A percentile compares a stretch with the other conserved stretches of the same genome.
Evolutionary conservation across 2,113 vertebrate genomes (phyloP).

Genomic region (Melanerpes aurifrons): DNA sequence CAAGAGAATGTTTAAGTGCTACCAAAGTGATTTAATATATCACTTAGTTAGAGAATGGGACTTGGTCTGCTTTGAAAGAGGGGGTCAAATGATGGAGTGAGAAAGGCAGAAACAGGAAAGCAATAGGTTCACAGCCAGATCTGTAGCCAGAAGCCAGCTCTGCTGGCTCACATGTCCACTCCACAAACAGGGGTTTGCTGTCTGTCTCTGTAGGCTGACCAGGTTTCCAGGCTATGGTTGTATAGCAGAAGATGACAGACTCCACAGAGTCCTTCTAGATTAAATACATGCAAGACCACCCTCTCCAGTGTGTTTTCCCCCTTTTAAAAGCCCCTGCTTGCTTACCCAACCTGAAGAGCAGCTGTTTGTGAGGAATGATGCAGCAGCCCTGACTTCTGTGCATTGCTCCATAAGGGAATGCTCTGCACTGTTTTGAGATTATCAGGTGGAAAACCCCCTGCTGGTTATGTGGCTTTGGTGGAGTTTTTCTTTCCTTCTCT

Average conservation of each 20-base stretch:
- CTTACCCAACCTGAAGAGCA: background rate
- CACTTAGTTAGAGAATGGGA: background rate
- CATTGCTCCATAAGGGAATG: background rate
- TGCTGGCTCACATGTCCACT: fast-evolving
- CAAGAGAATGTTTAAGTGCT: background rate
- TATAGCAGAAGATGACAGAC: background rate
- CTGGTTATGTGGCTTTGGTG: background rate
- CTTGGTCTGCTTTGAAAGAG: background rate
- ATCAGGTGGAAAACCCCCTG: background rate
- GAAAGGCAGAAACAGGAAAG: background rate
- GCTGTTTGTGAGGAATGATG: background rate
- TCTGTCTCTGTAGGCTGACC: background rate
- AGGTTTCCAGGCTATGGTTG: background rate
- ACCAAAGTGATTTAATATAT: background rate
- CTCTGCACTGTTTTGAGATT: background rate
- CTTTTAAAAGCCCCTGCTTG: background rate
- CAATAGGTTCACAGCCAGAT: background rate
- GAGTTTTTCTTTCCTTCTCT: background rate
- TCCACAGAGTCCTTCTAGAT: background rate
- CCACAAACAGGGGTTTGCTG: background rate
- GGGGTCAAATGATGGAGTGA: background rate
- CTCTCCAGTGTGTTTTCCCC: background rate
- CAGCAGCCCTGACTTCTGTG: background rate
- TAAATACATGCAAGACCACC: background rate
- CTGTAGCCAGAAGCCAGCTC: background rate